Evolutionary conservation across 2,113 vertebrate species (phyloP).

Genomic region (Meriones unguiculatus): DNA sequence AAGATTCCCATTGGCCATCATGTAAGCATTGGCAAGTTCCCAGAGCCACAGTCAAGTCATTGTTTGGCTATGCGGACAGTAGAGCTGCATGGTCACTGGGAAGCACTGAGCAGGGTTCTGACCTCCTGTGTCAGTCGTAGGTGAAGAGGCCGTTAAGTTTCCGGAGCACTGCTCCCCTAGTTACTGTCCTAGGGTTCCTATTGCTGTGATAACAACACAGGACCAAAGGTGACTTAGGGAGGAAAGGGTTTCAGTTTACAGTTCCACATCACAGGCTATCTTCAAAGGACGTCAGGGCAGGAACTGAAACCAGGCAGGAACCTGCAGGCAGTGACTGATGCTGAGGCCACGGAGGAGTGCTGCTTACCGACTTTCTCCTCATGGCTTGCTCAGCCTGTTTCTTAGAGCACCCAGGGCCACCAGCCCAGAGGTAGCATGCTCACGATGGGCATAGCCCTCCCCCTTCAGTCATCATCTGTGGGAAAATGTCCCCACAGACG

Average conservation of each 20-base stretch:
- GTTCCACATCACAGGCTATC: neutral
- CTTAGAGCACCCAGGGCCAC: neutral
- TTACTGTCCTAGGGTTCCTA: neutral
- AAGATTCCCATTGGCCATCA: neutral
- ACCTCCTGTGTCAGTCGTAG: neutral
- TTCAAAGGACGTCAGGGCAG: neutral
- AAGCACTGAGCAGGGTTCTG: neutral
- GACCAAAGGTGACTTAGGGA: neutral
- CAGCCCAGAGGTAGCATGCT: neutral
- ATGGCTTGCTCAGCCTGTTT: neutral
- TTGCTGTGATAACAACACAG: neutral
- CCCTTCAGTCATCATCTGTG: neutral
- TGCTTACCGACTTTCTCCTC: neutral
- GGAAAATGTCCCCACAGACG: neutral
- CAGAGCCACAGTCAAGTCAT: neutral
- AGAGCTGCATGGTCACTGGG: neutral
- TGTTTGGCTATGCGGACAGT: neutral
- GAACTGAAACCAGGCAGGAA: neutral
- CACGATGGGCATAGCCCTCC: neutral
- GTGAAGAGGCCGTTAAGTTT: neutral
- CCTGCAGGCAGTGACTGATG: neutral
- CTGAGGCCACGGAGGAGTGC: neutral
- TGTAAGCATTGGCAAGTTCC: slow-evolving; percentile 2
- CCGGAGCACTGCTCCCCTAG: neutral
- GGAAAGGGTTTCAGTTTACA: neutral